Base-by-base conservation (phyloP, 2,888 invertebrate genomes). In the Athripsodes cinereus region DNA sequence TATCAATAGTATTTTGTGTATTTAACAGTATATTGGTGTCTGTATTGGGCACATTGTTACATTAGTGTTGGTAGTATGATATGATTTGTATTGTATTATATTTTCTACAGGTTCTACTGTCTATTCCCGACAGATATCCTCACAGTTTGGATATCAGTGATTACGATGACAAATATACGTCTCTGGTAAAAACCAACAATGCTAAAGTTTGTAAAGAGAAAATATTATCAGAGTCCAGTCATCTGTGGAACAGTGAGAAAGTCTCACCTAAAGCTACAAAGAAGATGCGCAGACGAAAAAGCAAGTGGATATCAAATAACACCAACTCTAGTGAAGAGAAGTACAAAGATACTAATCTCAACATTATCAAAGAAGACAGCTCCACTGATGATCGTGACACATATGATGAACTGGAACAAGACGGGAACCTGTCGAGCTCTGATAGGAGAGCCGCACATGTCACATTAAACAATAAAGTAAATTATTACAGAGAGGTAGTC, bases 181-280 rank as follows among this genome's bases (percentile, higher is more conserved):
- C 22, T 22, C 50, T 6, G 3, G 22, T 48, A 3, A 13, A 40
- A 40, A 44, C 18, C 22, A 48, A 2, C 48, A 48, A 20, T 34
- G 48, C 34, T 22, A 54, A 40, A 21, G 35, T 53, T 3, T 53
- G 44, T 16, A 31, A 48, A 10, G 54, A 54, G n/a, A 47, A 16
- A 11, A 55, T 55, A 16, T 20, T 50, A 11, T 52, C 52, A 2
- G 52, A 51, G 1, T 47, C 47, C 47, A 20, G 21, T 19, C 47
- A 19, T 35, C 35, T 22, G 20, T 56, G 56, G 56, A 56, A 52
- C 31, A 56, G 56, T 21, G 58, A 54, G 11, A 54, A 53, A 40
- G 49, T 58, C 6, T 58, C 58, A 10, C 58, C 58, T 16, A 58
- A 58, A 31, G 55, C 55, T 3, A 21, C 31, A 10, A 58, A 58